A percentile compares a stretch with the other conserved stretches of the same genome.
Conservation (phyloP, 2,797 vertebrate genomes). For the Pteropus rufus region DNA sequence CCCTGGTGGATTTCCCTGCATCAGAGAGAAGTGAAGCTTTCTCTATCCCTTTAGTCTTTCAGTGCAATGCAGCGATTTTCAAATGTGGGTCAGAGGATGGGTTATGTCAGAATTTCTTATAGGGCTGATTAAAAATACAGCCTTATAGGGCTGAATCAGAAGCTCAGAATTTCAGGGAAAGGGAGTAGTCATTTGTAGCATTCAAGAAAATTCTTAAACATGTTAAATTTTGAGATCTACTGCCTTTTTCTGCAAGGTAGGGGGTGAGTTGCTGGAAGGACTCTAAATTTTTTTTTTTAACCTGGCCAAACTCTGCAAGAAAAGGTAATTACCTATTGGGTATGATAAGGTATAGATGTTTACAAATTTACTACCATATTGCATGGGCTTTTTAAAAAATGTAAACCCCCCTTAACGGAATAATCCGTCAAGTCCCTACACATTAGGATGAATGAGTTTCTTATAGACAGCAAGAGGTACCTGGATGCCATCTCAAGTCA, state of each 20-base stretch:
- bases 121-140: neutral
- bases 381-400: neutral
- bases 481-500: neutral
- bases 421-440: neutral
- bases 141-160: neutral
- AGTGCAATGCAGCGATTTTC: neutral
- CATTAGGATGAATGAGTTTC: neutral
- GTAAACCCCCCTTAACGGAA: neutral
- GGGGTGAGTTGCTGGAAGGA: neutral
- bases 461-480: neutral
- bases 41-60: neutral
- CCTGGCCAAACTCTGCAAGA: neutral
- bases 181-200: neutral
- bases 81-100: conserved; percentile 15
- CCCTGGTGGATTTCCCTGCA: neutral
- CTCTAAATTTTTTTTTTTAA: neutral
- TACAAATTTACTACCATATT: neutral
- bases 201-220: neutral
- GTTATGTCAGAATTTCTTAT: neutral
- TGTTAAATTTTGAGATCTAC: neutral
- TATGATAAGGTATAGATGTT: neutral
- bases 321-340: neutral
- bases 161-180: neutral
- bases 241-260: neutral
- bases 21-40: neutral